These are phyloP conservation scores for Pollenia amentaria DNA, from an alignment of 2,888 invertebrate species.

Conservation along the genomic window DNA sequence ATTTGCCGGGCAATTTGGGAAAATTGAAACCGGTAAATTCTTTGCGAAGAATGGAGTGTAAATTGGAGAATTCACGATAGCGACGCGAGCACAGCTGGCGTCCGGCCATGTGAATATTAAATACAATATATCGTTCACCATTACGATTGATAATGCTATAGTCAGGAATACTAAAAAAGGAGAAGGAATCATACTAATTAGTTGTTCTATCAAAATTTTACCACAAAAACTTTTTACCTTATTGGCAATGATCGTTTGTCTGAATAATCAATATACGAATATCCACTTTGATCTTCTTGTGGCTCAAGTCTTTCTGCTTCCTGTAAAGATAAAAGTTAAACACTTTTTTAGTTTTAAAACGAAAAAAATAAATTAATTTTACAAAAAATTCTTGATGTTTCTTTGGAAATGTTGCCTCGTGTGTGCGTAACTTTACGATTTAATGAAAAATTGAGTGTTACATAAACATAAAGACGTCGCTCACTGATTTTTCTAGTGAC, in stretches of 20 bases:
- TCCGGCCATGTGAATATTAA: slow-evolving; percentile 99
- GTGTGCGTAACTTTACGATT: too few species aligned
- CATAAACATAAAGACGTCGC: too few species aligned
- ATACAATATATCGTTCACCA: slow-evolving; percentile 96
- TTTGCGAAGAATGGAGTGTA: slow-evolving; percentile 94
- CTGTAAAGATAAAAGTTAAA: slow-evolving; percentile 82
- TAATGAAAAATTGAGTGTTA: too few species aligned
- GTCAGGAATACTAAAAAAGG: slow-evolving; percentile 92
- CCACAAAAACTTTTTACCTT: slow-evolving; percentile 77
- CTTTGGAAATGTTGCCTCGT: too few species aligned
- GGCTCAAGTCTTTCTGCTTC: slow-evolving; percentile 94
- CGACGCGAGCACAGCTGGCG: slow-evolving; percentile 97
- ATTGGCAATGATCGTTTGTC: slow-evolving; percentile 96
- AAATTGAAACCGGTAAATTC: slow-evolving; percentile 98
- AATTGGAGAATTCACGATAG: slow-evolving; percentile 96
- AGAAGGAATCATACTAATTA: background rate
- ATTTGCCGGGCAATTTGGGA: slow-evolving; percentile 99
- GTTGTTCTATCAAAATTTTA: background rate
- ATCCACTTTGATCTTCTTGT: slow-evolving; percentile 91
- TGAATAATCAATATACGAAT: slow-evolving; percentile 94
- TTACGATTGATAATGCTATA: slow-evolving; percentile 95
- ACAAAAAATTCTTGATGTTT: too few species aligned
- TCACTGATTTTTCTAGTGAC: too few species aligned
- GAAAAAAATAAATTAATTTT: too few species aligned
- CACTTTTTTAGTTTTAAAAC: background rate